Evolutionary conservation across 1,140 invertebrate genomes (phyloP), one percentile per base, ranked within the genome.

Genomic region (Thaumetopoea pityocampa): DNA sequence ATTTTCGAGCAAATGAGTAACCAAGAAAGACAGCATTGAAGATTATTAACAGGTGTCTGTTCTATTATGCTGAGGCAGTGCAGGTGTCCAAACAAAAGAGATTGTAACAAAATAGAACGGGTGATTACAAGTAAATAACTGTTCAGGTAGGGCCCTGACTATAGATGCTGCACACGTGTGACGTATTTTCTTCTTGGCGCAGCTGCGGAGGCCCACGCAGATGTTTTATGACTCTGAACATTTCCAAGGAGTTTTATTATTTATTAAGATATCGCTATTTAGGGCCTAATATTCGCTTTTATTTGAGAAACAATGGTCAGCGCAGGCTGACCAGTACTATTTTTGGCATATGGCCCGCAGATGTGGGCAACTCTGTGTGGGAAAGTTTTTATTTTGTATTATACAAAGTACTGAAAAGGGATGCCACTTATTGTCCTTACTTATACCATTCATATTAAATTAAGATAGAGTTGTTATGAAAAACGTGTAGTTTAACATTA

Each of bases 241-340:
- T 74, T 83, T 79, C 68, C 66, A 80, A 78, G 71, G 69, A 66
- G 61, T 42, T 79, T 78, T 74, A 73, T 77, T 73, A 78, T 80
- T 83, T 77, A 83, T 79, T 72, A 77, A 67, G 57, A 78, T 78
- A 73, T 76, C 76, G 69, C 68, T 63, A 66, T 77, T 80, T 79
- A 76, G 68, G 72, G 71, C 64, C 72, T 83, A 83, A 83, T 83
- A 72, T 67, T 48, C 64, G 62, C 63, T 74, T 76, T 78, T 77
- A 79, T 69, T 79, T 55, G 46, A 67, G 59, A 67, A 79, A 83
- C 79, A 83, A 83, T 83, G 73, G 73, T 63, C 72, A 72, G 64
- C 57, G 37, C 35, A n/a, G n/a, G n/a, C n/a, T 50, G 70, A 66
- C 23, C 66, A 69, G 40, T 43, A 55, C 52, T 73, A 72, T 74